These are phyloP conservation scores for Trichonephila clavata DNA, from an alignment of 1,140 invertebrate genomes.

Conservation along the genomic window DNA sequence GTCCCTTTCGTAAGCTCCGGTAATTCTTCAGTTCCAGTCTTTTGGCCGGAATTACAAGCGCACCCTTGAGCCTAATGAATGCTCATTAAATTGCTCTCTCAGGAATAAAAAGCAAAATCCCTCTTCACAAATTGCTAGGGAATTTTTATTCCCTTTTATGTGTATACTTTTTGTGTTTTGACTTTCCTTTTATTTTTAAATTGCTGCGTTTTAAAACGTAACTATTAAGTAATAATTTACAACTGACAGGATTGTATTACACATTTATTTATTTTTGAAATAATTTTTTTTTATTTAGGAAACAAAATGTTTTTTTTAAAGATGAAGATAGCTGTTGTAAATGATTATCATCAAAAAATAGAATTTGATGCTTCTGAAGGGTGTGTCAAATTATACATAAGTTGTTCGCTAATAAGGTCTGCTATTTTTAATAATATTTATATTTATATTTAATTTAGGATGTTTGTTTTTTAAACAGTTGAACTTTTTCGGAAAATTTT, in stretches of 20 bases:
- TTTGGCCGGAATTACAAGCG: slow-evolving; percentile 14
- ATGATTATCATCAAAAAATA: no score
- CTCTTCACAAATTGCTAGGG: not conserved
- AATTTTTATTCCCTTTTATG: not conserved
- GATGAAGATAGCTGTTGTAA: no score
- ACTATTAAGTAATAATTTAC: not conserved
- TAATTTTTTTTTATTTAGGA: not conserved
- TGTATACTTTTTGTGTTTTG: not conserved
- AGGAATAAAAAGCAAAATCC: not conserved
- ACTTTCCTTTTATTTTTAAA: not conserved
- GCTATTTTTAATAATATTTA: no score
- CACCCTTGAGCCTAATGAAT: not conserved
- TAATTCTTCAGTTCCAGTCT: slow-evolving; percentile 18
- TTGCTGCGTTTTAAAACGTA: not conserved
- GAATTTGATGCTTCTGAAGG: no score
- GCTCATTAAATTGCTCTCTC: slow-evolving; percentile 26
- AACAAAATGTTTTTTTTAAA: no score
- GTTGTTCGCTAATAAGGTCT: no score
- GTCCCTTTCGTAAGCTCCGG: not conserved
- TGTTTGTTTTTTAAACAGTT: no score
- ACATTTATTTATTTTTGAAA: not conserved
- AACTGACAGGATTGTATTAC: not conserved
- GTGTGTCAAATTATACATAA: no score
- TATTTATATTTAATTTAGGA: no score
- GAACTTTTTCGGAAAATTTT: no score